phyloP scores from a whole-genome alignment of 2,113 vertebrate genomes.

The Shinisaurus crocodilurus region DNA sequence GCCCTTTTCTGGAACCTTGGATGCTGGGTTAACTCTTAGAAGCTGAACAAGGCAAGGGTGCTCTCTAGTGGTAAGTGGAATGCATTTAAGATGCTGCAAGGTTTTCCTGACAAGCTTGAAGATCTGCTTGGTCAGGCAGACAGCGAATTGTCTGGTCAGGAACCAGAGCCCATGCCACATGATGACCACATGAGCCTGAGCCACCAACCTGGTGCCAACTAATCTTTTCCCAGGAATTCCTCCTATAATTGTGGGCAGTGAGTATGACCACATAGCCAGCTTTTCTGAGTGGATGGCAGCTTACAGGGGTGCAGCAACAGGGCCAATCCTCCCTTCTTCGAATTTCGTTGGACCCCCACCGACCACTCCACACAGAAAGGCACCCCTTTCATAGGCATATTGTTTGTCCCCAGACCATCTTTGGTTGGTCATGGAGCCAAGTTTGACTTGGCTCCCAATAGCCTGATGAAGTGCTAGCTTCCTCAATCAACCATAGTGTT shows the following conservation, averaged over 20 bases:
- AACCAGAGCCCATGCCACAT: neutral
- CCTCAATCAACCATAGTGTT: neutral
- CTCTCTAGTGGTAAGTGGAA: neutral
- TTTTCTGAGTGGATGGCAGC: neutral
- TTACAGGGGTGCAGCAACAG: neutral
- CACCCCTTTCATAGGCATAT: neutral
- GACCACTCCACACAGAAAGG: neutral
- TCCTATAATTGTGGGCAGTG: neutral
- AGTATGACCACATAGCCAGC: neutral
- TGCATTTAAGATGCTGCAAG: neutral
- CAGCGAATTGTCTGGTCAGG: neutral
- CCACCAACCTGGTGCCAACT: neutral
- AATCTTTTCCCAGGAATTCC: neutral
- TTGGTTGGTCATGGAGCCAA: neutral
- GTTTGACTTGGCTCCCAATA: neutral
- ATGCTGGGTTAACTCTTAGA: neutral
- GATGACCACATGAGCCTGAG: too few species aligned
- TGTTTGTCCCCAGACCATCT: neutral
- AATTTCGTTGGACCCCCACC: neutral
- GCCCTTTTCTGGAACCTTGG: too few species aligned
- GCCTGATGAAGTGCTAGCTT: neutral
- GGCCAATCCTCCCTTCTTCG: neutral
- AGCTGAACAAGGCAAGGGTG: neutral
- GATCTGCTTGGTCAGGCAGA: neutral
- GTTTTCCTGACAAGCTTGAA: neutral